Evolutionary conservation across 37 sponge, comb jelly and placozoan genomes (phyloP), one percentile per base, ranked within the genome.

Genomic region (Diacarnus erythraeanus): DNA sequence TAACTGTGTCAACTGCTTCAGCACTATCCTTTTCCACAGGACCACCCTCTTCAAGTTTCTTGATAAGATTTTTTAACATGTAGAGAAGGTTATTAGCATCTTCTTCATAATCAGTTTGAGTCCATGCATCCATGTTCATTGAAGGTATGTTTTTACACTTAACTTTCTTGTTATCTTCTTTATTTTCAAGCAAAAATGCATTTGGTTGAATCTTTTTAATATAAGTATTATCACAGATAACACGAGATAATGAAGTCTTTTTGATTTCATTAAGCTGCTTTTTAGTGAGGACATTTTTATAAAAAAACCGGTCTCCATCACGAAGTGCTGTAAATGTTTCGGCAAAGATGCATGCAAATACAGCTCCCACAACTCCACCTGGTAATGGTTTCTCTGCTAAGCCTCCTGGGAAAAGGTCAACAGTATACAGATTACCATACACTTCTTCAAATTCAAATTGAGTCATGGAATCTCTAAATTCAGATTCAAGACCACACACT

Each of bases 301-400:
- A 97, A 79, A 75, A 97, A 81, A 94, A 97, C 31, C 98, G 69
- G 79, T 97, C 98, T 27, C 98, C 98, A 74, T 92, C 88, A 38
- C 98, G 79, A n/a, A 90, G 51, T 25, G 83, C 75, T n/a, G 65
- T 79, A 70, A 97, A 97, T 33, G 88, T 80, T 33, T 81, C 72
- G 22, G 80, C 88, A 65, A 97, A 75, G 43, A 97, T 88, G 57
- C 97, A 97, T 31, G 97, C 86, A 76, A 93, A 90, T 0, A 94
- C 93, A 23, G 92, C 71, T 23, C 97, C 97, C 12, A 97, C 73
- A 0, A 93, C 65, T 40, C 86, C 66, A n/a, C 86, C 92, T 29
- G 84, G 77, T 0, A 94, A 38, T 61, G 74, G 72, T 30, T 75
- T 59, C 77, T 97, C 97, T 15, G 92, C 85, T 36, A 94, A 44